Evolutionary conservation across 2,888 invertebrate species (phyloP), one percentile per base, ranked within the genome.

Genomic region (Leucophenga montana): DNA sequence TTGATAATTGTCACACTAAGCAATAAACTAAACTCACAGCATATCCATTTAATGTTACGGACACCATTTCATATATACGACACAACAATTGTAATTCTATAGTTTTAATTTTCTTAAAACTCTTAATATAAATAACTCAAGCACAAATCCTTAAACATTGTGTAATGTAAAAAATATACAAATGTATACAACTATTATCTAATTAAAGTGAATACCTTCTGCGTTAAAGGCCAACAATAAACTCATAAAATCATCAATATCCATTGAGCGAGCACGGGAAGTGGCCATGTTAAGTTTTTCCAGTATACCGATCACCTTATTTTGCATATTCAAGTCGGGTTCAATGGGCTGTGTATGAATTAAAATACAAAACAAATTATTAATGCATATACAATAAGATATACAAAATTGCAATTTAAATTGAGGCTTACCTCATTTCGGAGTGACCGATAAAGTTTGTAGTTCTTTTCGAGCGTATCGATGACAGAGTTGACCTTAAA

Each of bases 231-330:
- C 94, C 88, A 95, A 92, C 81, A 98, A 89, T 69, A 98, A 89
- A 75, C 91, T 91, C 90, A 98, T 94, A 86, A 99, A 99, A 87
- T 99, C 98, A 90, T 99, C 98, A 77, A 95, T 94, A 85, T 98
- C 97, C 98, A 99, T 96, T 5, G 93, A 94, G 82, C 99, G 91
- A 0, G 99, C 96, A 84, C 99, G 91, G 88, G 93, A 93, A 77
- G 94, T 91, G 68, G 93, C 93, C 83, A 94, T 94, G 73, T 91
- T 91, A 70, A 91, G 91, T 68, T 91, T 91, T 70, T 89, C 89
- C 75, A 99, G 90, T 79, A 98, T 92, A 46, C 92, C 90, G 78
- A 93, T 93, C 1, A 98, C 91, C 88, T 94, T 94, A 67, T 90
- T 90, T 89, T 97, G 96, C 73, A 98, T 94, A 81, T 94, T 92